A percentile compares a stretch with the other conserved stretches of the same genome.
Conservation (phyloP, 2,797 vertebrate genomes). For the Leuciscus waleckii region DNA sequence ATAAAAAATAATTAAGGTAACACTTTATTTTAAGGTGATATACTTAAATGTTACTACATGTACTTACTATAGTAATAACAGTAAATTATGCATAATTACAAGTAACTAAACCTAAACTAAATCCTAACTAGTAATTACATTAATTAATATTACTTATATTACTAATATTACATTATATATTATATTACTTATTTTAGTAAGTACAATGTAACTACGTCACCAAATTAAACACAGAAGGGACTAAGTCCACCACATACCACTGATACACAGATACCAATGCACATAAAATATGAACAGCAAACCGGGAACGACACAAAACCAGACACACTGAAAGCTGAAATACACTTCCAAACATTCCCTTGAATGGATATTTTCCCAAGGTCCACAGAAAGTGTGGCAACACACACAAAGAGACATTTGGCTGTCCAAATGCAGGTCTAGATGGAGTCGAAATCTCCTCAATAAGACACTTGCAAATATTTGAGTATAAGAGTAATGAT, state of each 20-base stretch:
- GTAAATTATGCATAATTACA: no score
- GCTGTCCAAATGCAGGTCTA: slow-evolving; percentile 8
- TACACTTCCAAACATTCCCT: neutral
- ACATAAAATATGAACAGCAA: neutral
- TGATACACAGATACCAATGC: neutral
- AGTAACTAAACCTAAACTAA: no score
- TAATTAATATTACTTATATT: no score
- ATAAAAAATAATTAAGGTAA: neutral
- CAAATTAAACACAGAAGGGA: neutral
- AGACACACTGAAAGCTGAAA: neutral
- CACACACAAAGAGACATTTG: neutral
- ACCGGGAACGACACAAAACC: neutral
- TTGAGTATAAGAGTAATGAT: slow-evolving; percentile 35
- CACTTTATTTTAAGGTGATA: no score
- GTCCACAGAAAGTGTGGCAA: slow-evolving; percentile 6
- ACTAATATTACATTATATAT: no score
- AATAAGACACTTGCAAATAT: slow-evolving; percentile 47
- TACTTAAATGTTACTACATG: no score
- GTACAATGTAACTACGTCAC: no score
- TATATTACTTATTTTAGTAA: no score
- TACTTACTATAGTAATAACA: no score
- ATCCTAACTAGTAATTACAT: no score
- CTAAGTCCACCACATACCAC: neutral
- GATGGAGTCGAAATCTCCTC: slow-evolving; percentile 22
- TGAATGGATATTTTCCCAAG: slow-evolving; percentile 20